phyloP scores from a whole-genome alignment of 1,140 invertebrate species.

The Campodea augens region DNA sequence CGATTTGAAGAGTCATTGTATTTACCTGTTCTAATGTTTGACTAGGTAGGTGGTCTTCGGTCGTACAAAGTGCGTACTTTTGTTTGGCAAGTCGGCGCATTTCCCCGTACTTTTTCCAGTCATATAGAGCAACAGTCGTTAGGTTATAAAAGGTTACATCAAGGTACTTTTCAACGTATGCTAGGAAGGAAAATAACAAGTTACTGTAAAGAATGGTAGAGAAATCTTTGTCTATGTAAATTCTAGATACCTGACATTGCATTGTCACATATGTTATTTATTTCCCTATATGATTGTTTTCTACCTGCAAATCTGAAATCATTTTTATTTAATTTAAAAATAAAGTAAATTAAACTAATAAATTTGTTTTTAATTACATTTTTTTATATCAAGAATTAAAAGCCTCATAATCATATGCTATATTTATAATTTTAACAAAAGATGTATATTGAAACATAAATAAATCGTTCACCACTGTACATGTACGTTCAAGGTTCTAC shows the following conservation, averaged over 20 bases:
- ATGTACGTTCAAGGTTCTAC: no score
- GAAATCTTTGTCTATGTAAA: no score
- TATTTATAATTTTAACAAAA: no score
- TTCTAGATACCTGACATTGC: constrained; percentile 1
- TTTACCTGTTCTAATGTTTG: constrained; percentile 79
- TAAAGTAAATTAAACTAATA: no score
- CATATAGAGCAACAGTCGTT: constrained; percentile 88
- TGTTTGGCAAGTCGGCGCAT: constrained; percentile 83
- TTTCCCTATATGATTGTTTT: background rate
- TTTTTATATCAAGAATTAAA: no score
- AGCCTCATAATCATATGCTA: no score
- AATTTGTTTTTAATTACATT: no score
- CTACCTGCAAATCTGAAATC: background rate
- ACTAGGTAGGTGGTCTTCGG: constrained; percentile 83
- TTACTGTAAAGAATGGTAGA: constrained; percentile 6
- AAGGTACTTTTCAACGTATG: constrained; percentile 72
- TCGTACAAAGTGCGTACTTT: constrained; percentile 59
- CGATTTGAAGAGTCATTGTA: background rate
- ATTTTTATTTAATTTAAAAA: background rate
- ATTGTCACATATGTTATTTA: background rate
- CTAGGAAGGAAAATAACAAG: constrained; percentile 21
- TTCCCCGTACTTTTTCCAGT: constrained; percentile 92
- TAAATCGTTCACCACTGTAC: no score
- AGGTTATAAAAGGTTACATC: constrained; percentile 93
- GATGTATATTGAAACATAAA: no score